These are phyloP conservation scores for Eudasyphora cyanicolor DNA, from an alignment of 2,888 invertebrate genomes.

Conservation along the genomic window DNA sequence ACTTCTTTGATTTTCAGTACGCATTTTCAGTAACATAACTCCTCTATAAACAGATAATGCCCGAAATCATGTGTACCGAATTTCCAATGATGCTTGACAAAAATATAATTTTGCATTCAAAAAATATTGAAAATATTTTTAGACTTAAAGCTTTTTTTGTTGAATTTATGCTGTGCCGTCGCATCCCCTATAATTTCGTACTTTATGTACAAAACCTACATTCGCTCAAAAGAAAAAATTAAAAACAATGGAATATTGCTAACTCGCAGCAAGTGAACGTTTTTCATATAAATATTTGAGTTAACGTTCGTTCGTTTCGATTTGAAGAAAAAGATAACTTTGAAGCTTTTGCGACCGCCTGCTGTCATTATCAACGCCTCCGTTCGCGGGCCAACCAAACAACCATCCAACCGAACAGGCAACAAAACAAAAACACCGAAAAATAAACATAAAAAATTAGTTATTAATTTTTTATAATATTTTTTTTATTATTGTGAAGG, in stretches of 20 bases:
- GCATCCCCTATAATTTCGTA: slow-evolving; percentile 13
- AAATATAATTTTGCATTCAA: slow-evolving; percentile 46
- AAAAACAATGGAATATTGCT: not conserved
- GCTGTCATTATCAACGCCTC: slow-evolving; percentile 68
- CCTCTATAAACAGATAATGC: not conserved
- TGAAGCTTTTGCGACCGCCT: slow-evolving; percentile 64
- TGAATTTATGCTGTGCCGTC: slow-evolving; percentile 13
- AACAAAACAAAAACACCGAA: not conserved
- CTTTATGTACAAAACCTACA: not conserved
- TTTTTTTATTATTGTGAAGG: slow-evolving; percentile 16
- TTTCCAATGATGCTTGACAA: slow-evolving; percentile 6
- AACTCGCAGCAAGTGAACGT: slow-evolving; percentile 5
- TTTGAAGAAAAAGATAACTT: slow-evolving; percentile 59
- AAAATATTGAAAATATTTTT: slow-evolving; percentile 22
- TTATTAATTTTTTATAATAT: slow-evolving; percentile 41
- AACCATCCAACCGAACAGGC: slow-evolving; percentile 10
- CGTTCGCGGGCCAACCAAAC: slow-evolving; percentile 46
- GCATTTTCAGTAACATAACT: not conserved
- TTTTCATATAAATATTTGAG: slow-evolving; percentile 45
- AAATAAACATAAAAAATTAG: slow-evolving; percentile 30
- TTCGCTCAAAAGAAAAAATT: not conserved
- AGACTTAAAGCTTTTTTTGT: slow-evolving; percentile 7
- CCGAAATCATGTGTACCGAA: not conserved
- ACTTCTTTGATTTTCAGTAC: too few species aligned
- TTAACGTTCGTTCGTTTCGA: slow-evolving; percentile 59